Evolutionary conservation across 2,113 vertebrate species (phyloP).

Genomic region (Nesoenas mayeri): DNA sequence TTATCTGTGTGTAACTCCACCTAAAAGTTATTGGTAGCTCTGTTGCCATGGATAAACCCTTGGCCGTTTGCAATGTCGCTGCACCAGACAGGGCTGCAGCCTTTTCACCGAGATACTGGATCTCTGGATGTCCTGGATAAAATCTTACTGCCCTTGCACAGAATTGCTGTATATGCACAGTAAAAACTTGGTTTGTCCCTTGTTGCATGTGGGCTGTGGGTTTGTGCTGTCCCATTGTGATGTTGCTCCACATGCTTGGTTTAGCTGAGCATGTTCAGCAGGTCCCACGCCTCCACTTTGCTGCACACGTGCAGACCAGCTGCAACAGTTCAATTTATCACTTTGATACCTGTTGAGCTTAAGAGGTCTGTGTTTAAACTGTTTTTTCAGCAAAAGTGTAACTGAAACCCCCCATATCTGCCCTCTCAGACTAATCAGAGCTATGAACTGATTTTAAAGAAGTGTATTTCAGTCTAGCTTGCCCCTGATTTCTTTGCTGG

Average conservation of each 20-base stretch:
- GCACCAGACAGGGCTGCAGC: neutral
- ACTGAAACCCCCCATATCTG: fast-evolving
- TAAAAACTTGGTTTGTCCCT: neutral
- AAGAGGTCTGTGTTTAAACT: neutral
- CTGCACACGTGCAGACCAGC: neutral
- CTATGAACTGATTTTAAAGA: neutral
- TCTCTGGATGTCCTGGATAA: neutral
- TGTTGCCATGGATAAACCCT: neutral
- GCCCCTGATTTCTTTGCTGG: neutral
- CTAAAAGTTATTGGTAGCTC: neutral
- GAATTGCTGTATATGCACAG: neutral
- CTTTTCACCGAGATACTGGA: neutral
- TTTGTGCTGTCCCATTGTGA: neutral
- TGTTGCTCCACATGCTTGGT: neutral
- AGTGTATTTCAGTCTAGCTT: neutral
- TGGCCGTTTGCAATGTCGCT: neutral
- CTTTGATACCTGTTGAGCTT: neutral
- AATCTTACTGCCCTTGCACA: neutral
- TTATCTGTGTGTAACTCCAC: neutral
- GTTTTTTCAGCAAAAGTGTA: neutral
- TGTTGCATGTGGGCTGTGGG: fast-evolving
- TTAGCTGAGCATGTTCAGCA: neutral
- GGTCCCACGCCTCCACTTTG: neutral
- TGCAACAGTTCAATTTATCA: neutral
- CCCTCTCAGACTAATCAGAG: neutral